Percentiles rank a stretch among this genome's conserved stretches.
Evolutionary conservation across 2,113 vertebrate genomes (phyloP).

Genomic region (Dromas ardeola): DNA sequence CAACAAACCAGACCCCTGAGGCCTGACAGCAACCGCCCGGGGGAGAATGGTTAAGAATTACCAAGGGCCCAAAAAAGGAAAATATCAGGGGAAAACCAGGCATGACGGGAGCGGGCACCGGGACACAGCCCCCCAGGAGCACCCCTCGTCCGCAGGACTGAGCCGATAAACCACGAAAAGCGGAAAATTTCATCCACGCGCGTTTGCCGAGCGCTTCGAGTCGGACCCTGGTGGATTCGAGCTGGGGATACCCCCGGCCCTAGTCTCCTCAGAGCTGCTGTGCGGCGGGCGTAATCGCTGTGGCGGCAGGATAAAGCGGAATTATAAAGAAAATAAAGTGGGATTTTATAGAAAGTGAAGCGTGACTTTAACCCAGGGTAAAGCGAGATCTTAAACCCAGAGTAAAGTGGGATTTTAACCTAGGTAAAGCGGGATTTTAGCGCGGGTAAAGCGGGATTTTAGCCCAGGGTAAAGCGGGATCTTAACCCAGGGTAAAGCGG

Average conservation of each 20-base stretch:
- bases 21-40: background rate
- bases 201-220: fast-evolving
- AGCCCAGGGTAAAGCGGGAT: background rate
- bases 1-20: background rate
- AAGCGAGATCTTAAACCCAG: background rate
- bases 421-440: too few relatives aligned
- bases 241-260: fast-evolving
- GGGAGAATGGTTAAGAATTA: fast-evolving
- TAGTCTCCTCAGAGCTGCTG: background rate
- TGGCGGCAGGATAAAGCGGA: background rate
- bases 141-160: fast-evolving
- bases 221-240: fast-evolving
- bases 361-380: background rate
- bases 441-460: background rate
- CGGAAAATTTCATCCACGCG: too few relatives aligned
- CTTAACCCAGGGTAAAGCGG: too few relatives aligned
- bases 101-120: fast-evolving
- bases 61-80: background rate
- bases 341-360: background rate
- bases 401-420: background rate
- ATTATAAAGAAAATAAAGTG: background rate
- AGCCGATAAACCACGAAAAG: fast-evolving
- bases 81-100: background rate
- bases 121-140: background rate
- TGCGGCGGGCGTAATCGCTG: fast-evolving